phyloP scores from a whole-genome alignment of 2,797 vertebrate species.

The Arnoldichthys spilopterus region DNA sequence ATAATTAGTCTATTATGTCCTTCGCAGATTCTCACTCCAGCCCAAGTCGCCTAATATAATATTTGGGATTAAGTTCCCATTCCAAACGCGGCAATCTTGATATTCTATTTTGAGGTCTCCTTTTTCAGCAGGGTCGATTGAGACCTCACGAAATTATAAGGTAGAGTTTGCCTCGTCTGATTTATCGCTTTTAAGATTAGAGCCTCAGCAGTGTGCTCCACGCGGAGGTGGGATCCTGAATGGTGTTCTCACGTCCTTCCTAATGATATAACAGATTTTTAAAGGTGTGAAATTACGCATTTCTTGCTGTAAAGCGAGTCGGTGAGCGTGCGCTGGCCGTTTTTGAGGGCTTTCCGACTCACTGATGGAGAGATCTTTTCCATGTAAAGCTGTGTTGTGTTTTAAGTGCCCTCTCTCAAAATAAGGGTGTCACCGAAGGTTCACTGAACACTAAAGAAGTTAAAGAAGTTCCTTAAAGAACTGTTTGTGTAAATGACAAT shows the following conservation, averaged over 20 bases:
- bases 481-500: no score
- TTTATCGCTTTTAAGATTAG: slow-evolving; percentile 41
- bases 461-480: no score
- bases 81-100: slow-evolving; percentile 78
- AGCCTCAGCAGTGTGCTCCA: slow-evolving; percentile 17
- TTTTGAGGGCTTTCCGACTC: not conserved
- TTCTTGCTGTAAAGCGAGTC: slow-evolving; percentile 10
- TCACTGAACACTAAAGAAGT: no score
- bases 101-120: slow-evolving; percentile 71
- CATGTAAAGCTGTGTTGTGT: not conserved
- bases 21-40: slow-evolving; percentile 53
- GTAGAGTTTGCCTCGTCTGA: slow-evolving; percentile 49
- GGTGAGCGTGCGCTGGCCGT: not conserved
- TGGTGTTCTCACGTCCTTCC: slow-evolving; percentile 28
- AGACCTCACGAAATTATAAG: slow-evolving; percentile 48
- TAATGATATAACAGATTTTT: slow-evolving; percentile 34
- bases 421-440: no score
- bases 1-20: slow-evolving; percentile 78
- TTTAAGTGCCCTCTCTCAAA: not conserved
- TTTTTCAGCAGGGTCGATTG: slow-evolving; percentile 52
- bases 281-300: slow-evolving; percentile 37
- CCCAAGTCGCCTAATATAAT: slow-evolving; percentile 74
- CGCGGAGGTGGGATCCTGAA: slow-evolving; percentile 28
- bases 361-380: not conserved
- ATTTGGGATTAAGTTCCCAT: slow-evolving; percentile 78